phyloP scores from a whole-genome alignment of 2,113 vertebrate species.

The Nycticebus coucang region DNA sequence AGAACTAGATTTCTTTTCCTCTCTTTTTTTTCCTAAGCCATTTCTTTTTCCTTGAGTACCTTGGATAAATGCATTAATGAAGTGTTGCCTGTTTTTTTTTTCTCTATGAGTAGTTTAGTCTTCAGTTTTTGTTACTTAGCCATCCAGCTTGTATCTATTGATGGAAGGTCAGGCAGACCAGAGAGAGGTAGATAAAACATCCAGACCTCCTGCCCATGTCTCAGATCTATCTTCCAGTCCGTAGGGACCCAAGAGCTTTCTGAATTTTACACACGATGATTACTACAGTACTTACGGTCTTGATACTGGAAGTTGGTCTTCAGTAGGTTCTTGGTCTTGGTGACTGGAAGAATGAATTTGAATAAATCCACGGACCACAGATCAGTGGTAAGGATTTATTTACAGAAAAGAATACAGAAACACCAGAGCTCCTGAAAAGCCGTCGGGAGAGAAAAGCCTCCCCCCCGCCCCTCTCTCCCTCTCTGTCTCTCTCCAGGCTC shows the following conservation, averaged over 20 bases:
- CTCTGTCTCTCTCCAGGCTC: too few relatives aligned
- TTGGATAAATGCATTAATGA: not conserved
- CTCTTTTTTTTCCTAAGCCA: not conserved
- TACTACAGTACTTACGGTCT: not conserved
- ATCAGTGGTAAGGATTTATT: too few relatives aligned
- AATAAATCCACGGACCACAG: too few relatives aligned
- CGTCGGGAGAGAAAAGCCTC: too few relatives aligned
- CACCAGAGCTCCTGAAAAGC: too few relatives aligned
- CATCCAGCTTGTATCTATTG: not conserved
- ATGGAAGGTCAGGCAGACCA: not conserved
- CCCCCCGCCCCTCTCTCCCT: too few relatives aligned
- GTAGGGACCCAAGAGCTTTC: not conserved
- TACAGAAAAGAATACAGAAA: too few relatives aligned
- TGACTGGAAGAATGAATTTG: too few relatives aligned
- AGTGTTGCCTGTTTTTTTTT: not conserved
- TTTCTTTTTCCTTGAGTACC: not conserved
- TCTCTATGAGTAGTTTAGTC: not conserved
- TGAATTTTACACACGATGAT: not conserved
- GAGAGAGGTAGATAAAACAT: not conserved
- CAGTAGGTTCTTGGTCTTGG: too few relatives aligned
- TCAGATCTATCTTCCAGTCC: not conserved
- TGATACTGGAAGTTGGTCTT: too few relatives aligned
- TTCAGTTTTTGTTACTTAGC: not conserved
- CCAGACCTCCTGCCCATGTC: not conserved
- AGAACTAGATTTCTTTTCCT: constrained; percentile 28